phyloP scores from a whole-genome alignment of 2,113 vertebrate genomes.

The Sinocyclocheilus rhinocerous region DNA sequence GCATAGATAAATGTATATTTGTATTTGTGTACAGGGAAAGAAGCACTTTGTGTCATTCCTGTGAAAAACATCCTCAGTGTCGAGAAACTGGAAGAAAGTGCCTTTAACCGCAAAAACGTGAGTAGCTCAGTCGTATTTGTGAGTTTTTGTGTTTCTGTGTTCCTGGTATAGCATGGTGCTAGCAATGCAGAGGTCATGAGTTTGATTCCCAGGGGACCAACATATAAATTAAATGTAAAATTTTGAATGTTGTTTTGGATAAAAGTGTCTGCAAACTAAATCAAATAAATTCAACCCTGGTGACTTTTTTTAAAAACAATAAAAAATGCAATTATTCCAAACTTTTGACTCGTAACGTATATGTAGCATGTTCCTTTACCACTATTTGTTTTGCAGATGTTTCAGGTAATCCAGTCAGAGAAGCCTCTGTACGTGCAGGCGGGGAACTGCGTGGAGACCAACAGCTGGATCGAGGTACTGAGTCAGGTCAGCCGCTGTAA shows the following conservation, averaged over 20 bases:
- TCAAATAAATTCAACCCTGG: not conserved
- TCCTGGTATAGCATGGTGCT: too few species aligned
- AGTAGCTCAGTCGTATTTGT: conserved; percentile 61
- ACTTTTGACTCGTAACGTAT: not conserved
- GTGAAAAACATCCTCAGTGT: conserved; percentile 93
- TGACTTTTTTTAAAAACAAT: not conserved
- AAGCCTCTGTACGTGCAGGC: conserved; percentile 94
- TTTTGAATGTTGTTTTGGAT: too few species aligned
- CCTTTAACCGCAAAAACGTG: conserved; percentile 98
- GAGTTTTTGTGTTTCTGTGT: not conserved
- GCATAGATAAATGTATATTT: conserved; percentile 28
- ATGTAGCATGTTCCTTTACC: not conserved
- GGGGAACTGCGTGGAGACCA: conserved; percentile 94
- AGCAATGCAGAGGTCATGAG: too few species aligned
- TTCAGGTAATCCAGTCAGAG: conserved; percentile 91
- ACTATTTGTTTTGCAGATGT: conserved; percentile 82
- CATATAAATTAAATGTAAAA: too few species aligned
- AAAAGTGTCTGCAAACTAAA: too few species aligned
- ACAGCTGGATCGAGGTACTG: conserved; percentile 93
- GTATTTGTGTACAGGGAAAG: conserved; percentile 82
- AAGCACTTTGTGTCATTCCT: conserved; percentile 85
- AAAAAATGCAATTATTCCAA: not conserved
- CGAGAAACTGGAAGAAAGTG: conserved; percentile 95
- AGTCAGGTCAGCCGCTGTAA: conserved; percentile 92
- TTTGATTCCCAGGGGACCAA: too few species aligned